Evolutionary conservation across 2,113 vertebrate species (phyloP).

Genomic region (Gnathonemus echidnorhynchus): DNA sequence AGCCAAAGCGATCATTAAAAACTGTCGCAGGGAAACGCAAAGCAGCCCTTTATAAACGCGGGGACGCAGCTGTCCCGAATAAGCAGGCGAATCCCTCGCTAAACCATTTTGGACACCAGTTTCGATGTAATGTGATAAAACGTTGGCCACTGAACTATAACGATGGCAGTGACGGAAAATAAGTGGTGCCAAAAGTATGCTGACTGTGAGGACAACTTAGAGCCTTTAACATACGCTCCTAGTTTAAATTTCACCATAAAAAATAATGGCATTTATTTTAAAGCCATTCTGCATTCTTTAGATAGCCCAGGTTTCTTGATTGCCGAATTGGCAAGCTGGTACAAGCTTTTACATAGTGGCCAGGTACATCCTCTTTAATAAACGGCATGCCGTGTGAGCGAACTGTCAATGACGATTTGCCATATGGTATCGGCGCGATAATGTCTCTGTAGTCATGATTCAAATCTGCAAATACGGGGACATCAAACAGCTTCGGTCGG

Average conservation of each 20-base stretch:
- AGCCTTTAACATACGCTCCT: not conserved
- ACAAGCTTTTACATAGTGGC: not conserved
- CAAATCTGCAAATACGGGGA: not conserved
- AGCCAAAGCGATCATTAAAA: slow-evolving; percentile 2
- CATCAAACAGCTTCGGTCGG: not conserved
- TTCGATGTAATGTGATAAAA: not conserved
- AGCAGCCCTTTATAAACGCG: not conserved
- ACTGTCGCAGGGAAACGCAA: not conserved
- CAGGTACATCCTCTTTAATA: not conserved
- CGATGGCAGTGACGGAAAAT: not conserved
- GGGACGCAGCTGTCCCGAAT: not conserved
- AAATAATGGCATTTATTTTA: not conserved
- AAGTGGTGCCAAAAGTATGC: not conserved
- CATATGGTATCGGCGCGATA: not conserved
- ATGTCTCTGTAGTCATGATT: not conserved
- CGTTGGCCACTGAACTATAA: not conserved
- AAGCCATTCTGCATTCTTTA: not conserved
- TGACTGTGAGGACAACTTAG: not conserved
- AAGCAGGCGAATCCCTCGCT: not conserved
- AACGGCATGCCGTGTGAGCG: not conserved
- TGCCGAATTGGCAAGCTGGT: not conserved
- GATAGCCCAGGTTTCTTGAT: not conserved
- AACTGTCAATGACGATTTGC: not conserved
- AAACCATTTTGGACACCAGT: not conserved
- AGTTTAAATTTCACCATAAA: not conserved